These are phyloP conservation scores for Hoplostethus atlanticus DNA, from an alignment of 2,797 vertebrate genomes.

Conservation along the genomic window DNA sequence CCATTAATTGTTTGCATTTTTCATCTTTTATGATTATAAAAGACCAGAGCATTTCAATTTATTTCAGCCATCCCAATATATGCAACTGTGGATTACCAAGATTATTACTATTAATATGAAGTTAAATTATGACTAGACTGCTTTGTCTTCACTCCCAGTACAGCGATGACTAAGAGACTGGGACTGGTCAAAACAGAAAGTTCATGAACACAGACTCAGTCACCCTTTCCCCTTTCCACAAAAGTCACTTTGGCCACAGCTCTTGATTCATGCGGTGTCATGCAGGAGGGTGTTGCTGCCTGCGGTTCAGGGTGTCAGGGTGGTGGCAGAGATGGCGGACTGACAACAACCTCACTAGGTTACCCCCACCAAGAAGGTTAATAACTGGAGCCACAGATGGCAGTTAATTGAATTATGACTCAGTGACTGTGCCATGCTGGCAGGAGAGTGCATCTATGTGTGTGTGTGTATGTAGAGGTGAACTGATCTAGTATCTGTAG, in stretches of 20 bases:
- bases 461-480: conserved; percentile 23
- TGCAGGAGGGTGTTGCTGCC: conserved; percentile 36
- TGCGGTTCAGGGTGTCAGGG: conserved; percentile 18
- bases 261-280: conserved; percentile 64
- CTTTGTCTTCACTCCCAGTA: background rate
- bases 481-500: too few species aligned
- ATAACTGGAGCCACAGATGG: conserved; percentile 78
- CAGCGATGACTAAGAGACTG: too few species aligned
- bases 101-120: conserved; percentile 26
- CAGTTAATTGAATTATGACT: conserved; percentile 78
- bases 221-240: background rate
- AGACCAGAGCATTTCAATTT: background rate
- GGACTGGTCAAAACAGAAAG: too few species aligned
- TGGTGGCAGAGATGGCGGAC: conserved; percentile 27
- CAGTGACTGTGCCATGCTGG: conserved; percentile 61
- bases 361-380: conserved; percentile 70
- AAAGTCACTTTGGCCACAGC: background rate
- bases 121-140: conserved; percentile 40
- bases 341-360: conserved; percentile 56
- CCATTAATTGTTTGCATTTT: background rate
- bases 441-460: conserved; percentile 33
- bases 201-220: too few species aligned
- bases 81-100: conserved; percentile 12
- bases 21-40: background rate
- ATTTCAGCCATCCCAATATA: conserved; percentile 4